phyloP scores from a whole-genome alignment of 2,888 invertebrate genomes.

The Hydropsyche betteni region DNA sequence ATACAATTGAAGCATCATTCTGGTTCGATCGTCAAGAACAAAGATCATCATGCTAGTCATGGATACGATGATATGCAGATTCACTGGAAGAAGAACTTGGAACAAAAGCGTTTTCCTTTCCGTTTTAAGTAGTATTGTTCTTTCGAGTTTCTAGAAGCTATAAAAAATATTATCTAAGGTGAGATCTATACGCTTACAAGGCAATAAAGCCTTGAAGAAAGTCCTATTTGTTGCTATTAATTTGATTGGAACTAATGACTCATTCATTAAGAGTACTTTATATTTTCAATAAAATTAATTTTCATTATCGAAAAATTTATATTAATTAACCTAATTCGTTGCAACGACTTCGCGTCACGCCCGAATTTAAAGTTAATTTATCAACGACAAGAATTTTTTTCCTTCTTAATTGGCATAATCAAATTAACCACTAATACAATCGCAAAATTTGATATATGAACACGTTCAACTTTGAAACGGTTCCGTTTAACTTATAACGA shows the following conservation, averaged over 20 bases:
- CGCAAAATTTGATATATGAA: too few relatives aligned
- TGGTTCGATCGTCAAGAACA: slow-evolving; percentile 27
- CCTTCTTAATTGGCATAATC: slow-evolving; percentile 23
- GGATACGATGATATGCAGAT: slow-evolving; percentile 32
- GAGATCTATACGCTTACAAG: not conserved
- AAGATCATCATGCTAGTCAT: slow-evolving; percentile 15
- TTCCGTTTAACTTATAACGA: too few relatives aligned
- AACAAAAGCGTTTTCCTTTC: not conserved
- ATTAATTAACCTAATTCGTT: slow-evolving; percentile 5
- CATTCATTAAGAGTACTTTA: not conserved
- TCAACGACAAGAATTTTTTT: slow-evolving; percentile 3
- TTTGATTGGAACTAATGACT: slow-evolving; percentile 5
- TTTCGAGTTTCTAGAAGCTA: not conserved
- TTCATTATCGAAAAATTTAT: too few relatives aligned
- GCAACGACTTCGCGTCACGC: not conserved
- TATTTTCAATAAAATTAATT: too few relatives aligned
- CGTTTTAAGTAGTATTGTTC: slow-evolving; percentile 1
- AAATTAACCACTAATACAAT: slow-evolving; percentile 1
- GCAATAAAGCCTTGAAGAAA: too few relatives aligned
- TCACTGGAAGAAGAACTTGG: slow-evolving; percentile 4
- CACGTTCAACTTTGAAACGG: too few relatives aligned
- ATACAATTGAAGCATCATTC: slow-evolving; percentile 8
- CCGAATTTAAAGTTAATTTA: slow-evolving; percentile 11
- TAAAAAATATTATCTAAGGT: not conserved
- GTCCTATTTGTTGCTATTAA: too few relatives aligned